Base-by-base conservation (phyloP, 2,113 vertebrate genomes). In the Pelvicachromis taeniatus region DNA sequence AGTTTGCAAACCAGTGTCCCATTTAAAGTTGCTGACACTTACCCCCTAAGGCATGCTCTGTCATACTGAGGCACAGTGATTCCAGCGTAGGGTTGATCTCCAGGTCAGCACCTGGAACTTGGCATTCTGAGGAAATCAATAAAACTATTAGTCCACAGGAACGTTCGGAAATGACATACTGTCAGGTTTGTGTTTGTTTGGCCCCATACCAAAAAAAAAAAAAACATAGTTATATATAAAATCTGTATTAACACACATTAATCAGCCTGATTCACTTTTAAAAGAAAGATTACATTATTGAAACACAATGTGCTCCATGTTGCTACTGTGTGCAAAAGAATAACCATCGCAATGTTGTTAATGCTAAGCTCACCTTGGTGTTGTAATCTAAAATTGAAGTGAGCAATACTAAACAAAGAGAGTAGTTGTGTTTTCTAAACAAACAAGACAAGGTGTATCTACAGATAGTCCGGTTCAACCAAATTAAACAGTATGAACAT, bases 31-130 rank as follows among this genome's bases (percentile, higher is more conserved):
- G 54, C 56, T 38, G 75, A 90, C 65, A 87, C 97, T 96, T 93
- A 99, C 98, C 98, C 91, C 97, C 98, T 96, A 99, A 97, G 94
- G 98, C 97, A 91, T 98, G 98, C 96, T 99, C 97, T 45, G 97
- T 99, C 98, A 98, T 99, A 96, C 98, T 98, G 96, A 99, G 97
- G 96, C 98, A 99, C 95, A 99, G 96, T 86, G 98, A 99, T 95
- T 99, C 98, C 97, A 99, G 96, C 91, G 97, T 98, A 84, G 97
- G 97, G 95, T 98, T 98, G 94, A 99, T 99, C 96, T 99, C 98
- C 93, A 97, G 96, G 94, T 99, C 97, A 61, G 97, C 96, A 90
- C 97, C 97, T 88, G 97, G 97, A 93, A 97, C 96, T 93, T 97
- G 97, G 97, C 97, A 99, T 95, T 99, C 98, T 99, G 90, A 48